Percentiles rank a stretch among this genome's conserved stretches.
These are phyloP conservation scores for Natator depressus DNA, from an alignment of 2,113 vertebrate species.

Conservation along the genomic window DNA sequence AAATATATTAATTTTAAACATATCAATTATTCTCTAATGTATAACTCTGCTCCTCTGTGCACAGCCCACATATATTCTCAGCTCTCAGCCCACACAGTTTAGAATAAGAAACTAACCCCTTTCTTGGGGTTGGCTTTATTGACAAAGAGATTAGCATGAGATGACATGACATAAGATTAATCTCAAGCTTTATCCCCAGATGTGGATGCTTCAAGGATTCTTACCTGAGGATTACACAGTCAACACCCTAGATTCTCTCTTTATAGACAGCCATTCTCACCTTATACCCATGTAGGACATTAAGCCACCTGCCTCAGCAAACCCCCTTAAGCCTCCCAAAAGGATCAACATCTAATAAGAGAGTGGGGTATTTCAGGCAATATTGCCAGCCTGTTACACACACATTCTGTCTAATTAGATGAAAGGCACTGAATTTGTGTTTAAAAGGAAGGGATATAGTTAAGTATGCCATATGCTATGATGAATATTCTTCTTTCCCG, in stretches of 20 bases:
- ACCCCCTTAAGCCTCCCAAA: not conserved
- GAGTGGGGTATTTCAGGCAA: not conserved
- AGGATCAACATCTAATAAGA: not conserved
- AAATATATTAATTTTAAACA: not conserved
- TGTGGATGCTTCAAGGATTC: not conserved
- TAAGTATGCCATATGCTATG: not conserved
- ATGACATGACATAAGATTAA: not conserved
- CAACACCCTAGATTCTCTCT: not conserved
- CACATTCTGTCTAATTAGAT: not conserved
- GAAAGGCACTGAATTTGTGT: not conserved
- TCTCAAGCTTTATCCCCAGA: not conserved
- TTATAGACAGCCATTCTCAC: not conserved
- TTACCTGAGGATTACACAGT: not conserved
- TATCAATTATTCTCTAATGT: slow-evolving; percentile 19
- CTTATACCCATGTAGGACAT: not conserved
- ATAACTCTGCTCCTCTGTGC: not conserved
- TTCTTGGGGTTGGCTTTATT: not conserved
- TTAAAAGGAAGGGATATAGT: not conserved
- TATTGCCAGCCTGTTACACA: not conserved
- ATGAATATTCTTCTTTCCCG: not conserved
- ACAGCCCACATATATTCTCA: not conserved
- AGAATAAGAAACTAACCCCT: not conserved
- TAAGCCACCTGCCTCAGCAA: not conserved
- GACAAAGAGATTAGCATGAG: not conserved
- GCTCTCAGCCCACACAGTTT: not conserved